Percentiles rank a stretch among this genome's conserved stretches.
Conservation (phyloP, 2,888 invertebrate genomes). For the Biston betularia region DNA sequence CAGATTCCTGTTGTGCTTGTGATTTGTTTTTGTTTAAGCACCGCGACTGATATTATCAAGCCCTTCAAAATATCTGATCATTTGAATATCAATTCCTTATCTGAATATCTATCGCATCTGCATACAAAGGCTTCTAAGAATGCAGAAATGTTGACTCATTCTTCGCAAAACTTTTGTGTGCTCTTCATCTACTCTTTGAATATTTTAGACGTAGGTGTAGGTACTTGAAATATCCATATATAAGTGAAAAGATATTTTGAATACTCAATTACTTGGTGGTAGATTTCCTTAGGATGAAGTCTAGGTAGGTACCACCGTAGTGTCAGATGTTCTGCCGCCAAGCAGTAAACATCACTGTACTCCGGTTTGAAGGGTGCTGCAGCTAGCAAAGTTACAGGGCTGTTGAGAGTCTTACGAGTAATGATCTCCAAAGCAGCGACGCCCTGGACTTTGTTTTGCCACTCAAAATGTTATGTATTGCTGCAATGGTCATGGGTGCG, state of each 20-base stretch:
- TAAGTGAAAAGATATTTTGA: not conserved
- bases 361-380: too few species aligned
- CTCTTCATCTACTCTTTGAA: slow-evolving; percentile 34
- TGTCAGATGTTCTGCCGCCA: too few species aligned
- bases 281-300: too few species aligned
- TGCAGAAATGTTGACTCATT: slow-evolving; percentile 46
- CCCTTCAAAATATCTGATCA: slow-evolving; percentile 38
- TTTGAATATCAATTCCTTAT: slow-evolving; percentile 49
- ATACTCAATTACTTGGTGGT: too few species aligned
- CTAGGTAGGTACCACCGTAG: too few species aligned
- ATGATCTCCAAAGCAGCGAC: too few species aligned
- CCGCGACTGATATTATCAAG: slow-evolving; percentile 31
- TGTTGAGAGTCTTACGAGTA: too few species aligned
- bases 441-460: too few species aligned
- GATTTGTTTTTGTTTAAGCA: slow-evolving; percentile 28
- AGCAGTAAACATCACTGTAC: too few species aligned
- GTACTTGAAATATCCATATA: slow-evolving; percentile 7
- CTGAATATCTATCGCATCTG: slow-evolving; percentile 49
- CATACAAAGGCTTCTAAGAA: slow-evolving; percentile 51
- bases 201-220: slow-evolving; percentile 18
- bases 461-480: too few species aligned
- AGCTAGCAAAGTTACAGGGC: too few species aligned
- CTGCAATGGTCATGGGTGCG: too few species aligned
- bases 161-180: slow-evolving; percentile 37
- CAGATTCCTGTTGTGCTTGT: not conserved